Evolutionary conservation across 2,113 vertebrate genomes (phyloP).

Genomic region (Nothocercus julius): DNA sequence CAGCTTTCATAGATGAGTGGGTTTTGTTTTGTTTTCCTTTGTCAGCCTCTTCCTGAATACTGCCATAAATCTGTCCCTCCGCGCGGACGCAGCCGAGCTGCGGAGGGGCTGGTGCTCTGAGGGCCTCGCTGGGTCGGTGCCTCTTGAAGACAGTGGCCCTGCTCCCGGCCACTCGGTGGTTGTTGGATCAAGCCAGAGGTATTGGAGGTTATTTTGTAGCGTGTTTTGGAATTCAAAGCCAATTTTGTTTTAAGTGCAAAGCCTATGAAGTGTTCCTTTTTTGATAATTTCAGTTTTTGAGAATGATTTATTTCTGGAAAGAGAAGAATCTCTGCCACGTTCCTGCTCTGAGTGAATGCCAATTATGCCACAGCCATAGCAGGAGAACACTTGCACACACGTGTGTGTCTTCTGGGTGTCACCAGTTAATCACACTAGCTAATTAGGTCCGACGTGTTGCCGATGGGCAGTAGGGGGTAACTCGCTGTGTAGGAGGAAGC

Average conservation of each 20-base stretch:
- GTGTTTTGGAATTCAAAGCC: constrained; percentile 43
- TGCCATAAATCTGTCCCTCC: constrained; percentile 18
- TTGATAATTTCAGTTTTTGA: constrained; percentile 28
- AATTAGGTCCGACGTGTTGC: background rate
- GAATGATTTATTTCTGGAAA: constrained; percentile 2
- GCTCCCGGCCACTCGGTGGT: constrained; percentile 40
- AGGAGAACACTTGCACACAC: background rate
- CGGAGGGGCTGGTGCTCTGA: constrained; percentile 58
- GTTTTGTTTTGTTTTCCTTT: background rate
- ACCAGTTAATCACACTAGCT: constrained; percentile 20
- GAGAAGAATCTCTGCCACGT: constrained; percentile 18
- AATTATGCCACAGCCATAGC: background rate
- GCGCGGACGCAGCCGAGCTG: constrained; percentile 35
- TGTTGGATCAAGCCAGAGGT: constrained; percentile 51
- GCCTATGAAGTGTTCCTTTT: background rate
- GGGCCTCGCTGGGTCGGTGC: constrained; percentile 13
- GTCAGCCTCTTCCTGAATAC: background rate
- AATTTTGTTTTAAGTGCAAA: constrained; percentile 47
- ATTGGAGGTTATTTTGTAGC: constrained; percentile 11
- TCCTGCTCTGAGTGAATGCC: constrained; percentile 4
- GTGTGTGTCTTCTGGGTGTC: background rate
- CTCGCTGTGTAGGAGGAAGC: background rate
- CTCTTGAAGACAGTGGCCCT: constrained; percentile 56
- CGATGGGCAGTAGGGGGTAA: background rate
- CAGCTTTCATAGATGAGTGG: constrained; percentile 2